A percentile compares a stretch with the other conserved stretches of the same genome.
phyloP scores from a whole-genome alignment of 2,888 invertebrate genomes.

The Abrostola tripartita region DNA sequence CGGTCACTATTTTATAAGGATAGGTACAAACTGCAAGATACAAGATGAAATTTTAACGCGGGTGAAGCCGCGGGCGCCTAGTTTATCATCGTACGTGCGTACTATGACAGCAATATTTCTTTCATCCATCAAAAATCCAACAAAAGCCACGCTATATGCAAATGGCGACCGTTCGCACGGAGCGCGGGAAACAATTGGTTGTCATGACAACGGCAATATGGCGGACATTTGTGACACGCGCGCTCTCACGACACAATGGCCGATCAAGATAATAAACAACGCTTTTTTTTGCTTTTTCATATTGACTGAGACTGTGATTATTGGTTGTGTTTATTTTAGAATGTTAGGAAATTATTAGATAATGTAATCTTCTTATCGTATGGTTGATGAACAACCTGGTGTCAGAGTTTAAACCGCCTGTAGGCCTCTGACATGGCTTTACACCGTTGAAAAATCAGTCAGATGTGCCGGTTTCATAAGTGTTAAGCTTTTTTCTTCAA shows the following conservation, averaged over 20 bases:
- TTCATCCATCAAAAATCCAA: conserved; percentile 55
- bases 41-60: no score
- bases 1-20: no score
- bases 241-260: conserved; percentile 59
- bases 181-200: conserved; percentile 64
- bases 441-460: no score
- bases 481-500: no score
- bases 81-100: no score
- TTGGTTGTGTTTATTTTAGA: conserved; percentile 29
- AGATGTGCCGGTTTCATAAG: no score
- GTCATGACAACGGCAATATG: conserved; percentile 67
- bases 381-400: no score
- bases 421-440: no score
- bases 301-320: conserved; percentile 49
- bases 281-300: conserved; percentile 34
- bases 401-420: no score
- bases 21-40: no score
- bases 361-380: no score
- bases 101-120: conserved; percentile 20
- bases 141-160: conserved; percentile 50
- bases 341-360: not conserved
- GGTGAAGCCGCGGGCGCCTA: no score
- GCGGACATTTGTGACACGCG: conserved; percentile 61
- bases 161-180: conserved; percentile 60
- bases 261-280: conserved; percentile 47